Base-by-base conservation (phyloP, 2,113 vertebrate species). In the Epinephelus fuscoguttatus region DNA sequence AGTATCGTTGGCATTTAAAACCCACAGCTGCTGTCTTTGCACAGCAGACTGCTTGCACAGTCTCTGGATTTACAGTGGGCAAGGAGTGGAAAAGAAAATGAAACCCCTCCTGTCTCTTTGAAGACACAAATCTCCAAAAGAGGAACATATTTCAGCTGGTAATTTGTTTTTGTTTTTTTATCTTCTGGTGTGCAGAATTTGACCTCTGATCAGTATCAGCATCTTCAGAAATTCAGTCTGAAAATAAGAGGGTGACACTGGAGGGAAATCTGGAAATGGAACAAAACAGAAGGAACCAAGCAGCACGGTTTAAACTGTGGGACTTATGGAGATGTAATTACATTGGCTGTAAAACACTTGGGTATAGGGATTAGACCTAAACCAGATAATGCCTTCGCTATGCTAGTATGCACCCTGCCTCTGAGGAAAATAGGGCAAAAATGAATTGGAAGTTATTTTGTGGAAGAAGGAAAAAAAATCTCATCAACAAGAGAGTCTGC, bases 261-360 rank as follows among this genome's bases (percentile, higher is more conserved):
- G n/a, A 56, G 45, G 42, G 62, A 40, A 69, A 79, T 55, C 33
- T 75, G 56, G 56, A 84, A 89, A 73, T 19, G 56, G 42, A 87
- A 74, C 23, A 60, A 78, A 80, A 56, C 18, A 78, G 66, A 77
- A 81, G 55, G 76, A 89, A 71, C 18, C 6, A 13, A 81, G 78
- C 78, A 72, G 67, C 70, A 2, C 18, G 11, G 17, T 87, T 88
- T 85, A 84, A 90, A 93, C 88, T 72, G 69, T 47, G 73, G 40
- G 90, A 90, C 72, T 86, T 88, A 81, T 25, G 71, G 56, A 89
- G 88, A 93, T 92, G 88, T 93, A 93, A 94, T 94, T 92, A 94
- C 85, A 91, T 74, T 90, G 87, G 78, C 88, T 91, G 90, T 87
- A 84, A 89, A 92, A 92, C 92, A 92, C 91, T 83, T 85, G 93